These are phyloP conservation scores for Pteromalus puparum DNA, from an alignment of 1,140 invertebrate species.

Conservation along the genomic window DNA sequence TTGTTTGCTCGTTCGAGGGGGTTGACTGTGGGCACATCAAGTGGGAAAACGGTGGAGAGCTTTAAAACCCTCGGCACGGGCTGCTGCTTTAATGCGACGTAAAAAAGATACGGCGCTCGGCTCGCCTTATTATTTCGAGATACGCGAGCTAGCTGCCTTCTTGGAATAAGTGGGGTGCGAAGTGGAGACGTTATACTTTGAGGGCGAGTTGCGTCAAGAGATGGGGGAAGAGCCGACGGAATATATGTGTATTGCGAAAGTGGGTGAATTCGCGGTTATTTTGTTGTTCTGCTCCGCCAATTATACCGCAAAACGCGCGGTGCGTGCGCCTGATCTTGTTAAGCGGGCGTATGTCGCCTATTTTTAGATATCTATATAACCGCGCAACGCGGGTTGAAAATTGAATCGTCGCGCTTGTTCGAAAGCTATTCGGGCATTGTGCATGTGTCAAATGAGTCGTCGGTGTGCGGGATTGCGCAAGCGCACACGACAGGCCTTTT, in stretches of 20 bases:
- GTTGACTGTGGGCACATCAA: neutral
- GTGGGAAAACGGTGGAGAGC: neutral
- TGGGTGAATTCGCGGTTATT: neutral
- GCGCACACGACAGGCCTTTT: too few relatives aligned
- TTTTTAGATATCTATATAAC: too few relatives aligned
- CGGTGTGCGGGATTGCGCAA: too few relatives aligned
- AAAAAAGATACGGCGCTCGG: neutral
- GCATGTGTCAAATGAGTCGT: too few relatives aligned
- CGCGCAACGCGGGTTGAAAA: too few relatives aligned
- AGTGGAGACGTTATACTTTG: neutral
- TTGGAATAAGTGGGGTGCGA: neutral
- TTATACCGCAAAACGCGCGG: neutral
- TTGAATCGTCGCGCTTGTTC: too few relatives aligned
- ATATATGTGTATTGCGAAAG: neutral
- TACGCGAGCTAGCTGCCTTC: neutral
- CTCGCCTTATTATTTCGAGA: neutral
- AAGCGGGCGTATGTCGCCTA: too few relatives aligned
- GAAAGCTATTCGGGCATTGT: too few relatives aligned
- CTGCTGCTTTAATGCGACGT: conserved; percentile 1
- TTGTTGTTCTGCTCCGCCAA: neutral
- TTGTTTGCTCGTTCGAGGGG: neutral
- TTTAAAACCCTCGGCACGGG: neutral
- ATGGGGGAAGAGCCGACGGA: too few relatives aligned
- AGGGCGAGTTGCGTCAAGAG: neutral
- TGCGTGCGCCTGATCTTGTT: neutral